Conservation (phyloP, 2,888 invertebrate species). For the Andrena bicolor region DNA sequence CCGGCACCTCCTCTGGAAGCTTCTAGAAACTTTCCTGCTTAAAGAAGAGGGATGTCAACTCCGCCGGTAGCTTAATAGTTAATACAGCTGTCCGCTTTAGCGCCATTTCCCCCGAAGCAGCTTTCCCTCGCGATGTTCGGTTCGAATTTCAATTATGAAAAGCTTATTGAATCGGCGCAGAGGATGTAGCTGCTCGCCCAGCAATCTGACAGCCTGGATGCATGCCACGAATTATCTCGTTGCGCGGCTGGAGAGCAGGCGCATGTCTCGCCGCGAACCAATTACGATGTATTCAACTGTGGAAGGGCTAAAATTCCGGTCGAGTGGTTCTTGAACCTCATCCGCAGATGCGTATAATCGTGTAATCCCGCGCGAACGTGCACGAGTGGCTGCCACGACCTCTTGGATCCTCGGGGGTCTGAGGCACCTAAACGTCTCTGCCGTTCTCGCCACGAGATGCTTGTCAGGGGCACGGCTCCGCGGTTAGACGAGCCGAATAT, state of each 20-base stretch:
- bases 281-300: conserved; percentile 78
- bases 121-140: neutral
- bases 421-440: conserved; percentile 50
- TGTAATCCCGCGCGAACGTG: conserved; percentile 75
- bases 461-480: conserved; percentile 45
- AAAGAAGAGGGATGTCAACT: neutral
- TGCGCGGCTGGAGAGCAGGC: conserved; percentile 36
- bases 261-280: conserved; percentile 75
- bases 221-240: conserved; percentile 48
- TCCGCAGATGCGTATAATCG: conserved; percentile 80
- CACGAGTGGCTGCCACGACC: conserved; percentile 66
- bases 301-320: conserved; percentile 76
- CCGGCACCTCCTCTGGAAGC: too few relatives aligned
- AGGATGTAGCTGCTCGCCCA: conserved; percentile 27
- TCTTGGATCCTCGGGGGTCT: conserved; percentile 44
- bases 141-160: conserved; percentile 41
- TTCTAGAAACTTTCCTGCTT: conserved; percentile 3
- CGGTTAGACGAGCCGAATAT: conserved; percentile 21
- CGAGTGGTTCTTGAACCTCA: conserved; percentile 80
- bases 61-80: neutral
- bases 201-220: conserved; percentile 27
- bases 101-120: neutral
- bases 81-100: neutral
- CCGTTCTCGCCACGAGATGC: conserved; percentile 26
- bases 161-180: conserved; percentile 22